A percentile compares a stretch with the other conserved stretches of the same genome.
Conservation (phyloP, 2,797 vertebrate species). For the Pelodytes ibericus region DNA sequence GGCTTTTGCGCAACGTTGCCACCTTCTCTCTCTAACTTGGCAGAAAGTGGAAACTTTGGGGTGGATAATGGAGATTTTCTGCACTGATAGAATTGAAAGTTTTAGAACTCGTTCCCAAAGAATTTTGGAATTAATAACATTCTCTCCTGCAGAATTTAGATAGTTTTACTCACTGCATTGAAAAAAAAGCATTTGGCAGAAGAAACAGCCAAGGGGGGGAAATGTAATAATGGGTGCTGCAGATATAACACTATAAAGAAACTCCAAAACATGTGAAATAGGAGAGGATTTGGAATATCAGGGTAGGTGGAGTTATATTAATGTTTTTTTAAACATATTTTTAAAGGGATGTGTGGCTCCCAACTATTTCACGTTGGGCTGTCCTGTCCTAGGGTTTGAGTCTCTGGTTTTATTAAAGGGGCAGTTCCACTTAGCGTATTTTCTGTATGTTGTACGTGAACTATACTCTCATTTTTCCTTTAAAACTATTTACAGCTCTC, state of each 20-base stretch:
- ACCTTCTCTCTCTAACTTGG: conserved; percentile 23
- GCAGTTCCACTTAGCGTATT: too few species aligned
- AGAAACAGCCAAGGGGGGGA: not conserved
- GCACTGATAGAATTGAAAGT: conserved; percentile 1
- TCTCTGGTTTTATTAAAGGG: too few species aligned
- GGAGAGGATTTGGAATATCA: too few species aligned
- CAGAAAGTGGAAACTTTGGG: conserved; percentile 36
- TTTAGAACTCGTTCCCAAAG: conserved; percentile 19
- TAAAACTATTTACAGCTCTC: too few species aligned
- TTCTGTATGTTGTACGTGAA: too few species aligned
- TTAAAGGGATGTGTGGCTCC: too few species aligned
- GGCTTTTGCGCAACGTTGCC: conserved; percentile 26
- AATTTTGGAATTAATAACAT: conserved; percentile 33
- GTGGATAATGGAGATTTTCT: conserved; percentile 15
- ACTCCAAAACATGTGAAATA: not conserved
- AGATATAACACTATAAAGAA: not conserved
- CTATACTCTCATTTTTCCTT: too few species aligned
- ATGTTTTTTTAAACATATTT: too few species aligned
- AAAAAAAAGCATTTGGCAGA: not conserved
- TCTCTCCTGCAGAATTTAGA: conserved; percentile 34
- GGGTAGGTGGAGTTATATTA: too few species aligned
- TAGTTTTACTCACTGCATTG: conserved; percentile 11
- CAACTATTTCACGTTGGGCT: too few species aligned
- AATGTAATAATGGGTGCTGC: not conserved
- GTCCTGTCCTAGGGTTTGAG: too few species aligned